Base-by-base conservation (phyloP, 2,888 invertebrate genomes). In the Cataglyphis rosenhaueri region DNA sequence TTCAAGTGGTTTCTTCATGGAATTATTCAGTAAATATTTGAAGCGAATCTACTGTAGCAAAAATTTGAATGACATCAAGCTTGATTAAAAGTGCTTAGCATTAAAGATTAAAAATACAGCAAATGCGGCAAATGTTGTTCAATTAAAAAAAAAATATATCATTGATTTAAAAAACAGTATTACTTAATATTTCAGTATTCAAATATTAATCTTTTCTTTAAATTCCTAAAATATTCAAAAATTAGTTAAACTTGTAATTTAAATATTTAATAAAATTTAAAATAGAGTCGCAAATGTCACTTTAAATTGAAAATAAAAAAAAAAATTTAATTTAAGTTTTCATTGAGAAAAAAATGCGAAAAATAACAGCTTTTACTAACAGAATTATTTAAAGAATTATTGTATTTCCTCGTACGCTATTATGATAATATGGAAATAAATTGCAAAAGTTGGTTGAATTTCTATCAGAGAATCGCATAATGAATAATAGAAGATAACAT, bases 381-480 rank as follows among this genome's bases (percentile, higher is more conserved):
- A 3, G 29, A 29, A 29, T 29, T 29, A 29, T 2, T 52, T 18
- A 70, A 68, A 18, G 8, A 32, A 32, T 44, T 59, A 44, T 78
- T 41, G 57, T 35, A 44, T 75, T 52, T 52, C 38, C 52, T 52
- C 32, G 52, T 18, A 44, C 29, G n/a, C 21, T 44, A 4, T 59
- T 44, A 5, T 44, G 15, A 55, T 66, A 76, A 41, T 32, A 41
- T 5, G 4, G 4, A 8, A 66, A 78, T 38, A 68, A 68, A 59
- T 59, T 59, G 71, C 44, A 25, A 4, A 35, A 79, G 35, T 70
- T 44, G 21, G 25, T 59, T 44, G 35, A 59, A 79, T 61, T 79
- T 76, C 68, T 52, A 71, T 59, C 8, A 41, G 70, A 59, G 32
- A 79, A 44, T 8, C 59, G 41, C 59, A 12, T 44, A 59, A 59